Evolutionary conservation across 2,113 vertebrate species (phyloP), one percentile per base, ranked within the genome.

Genomic region (Corvus cornix): DNA sequence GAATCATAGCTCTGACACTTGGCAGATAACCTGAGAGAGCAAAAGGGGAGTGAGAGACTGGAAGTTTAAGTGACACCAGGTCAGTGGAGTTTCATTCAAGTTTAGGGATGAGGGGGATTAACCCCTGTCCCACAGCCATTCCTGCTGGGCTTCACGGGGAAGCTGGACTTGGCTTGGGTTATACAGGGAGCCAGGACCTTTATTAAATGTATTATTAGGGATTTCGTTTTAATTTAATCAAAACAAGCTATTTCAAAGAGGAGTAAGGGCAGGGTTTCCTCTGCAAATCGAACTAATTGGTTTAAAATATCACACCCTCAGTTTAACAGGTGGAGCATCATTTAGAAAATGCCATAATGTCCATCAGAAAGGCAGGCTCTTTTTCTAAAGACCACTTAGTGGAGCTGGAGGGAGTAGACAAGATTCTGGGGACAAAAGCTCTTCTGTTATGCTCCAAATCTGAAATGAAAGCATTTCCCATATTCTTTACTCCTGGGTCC

Each of bases 211-310:
- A 44, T 78, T 73, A 89, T 51, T 60, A 44, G 55, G 56, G 62
- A 77, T 70, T 86, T 89, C 48, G 33, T 37, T 60, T 39, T 80
- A 91, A 90, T 89, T 89, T 84, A 87, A 95, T 92, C 89, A 90
- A 93, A 95, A 46, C 56, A 89, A 90, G 72, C 35, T 70, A 37
- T 67, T 89, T 74, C 66, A 64, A 87, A 87, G 33, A 67, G 31
- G 27, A 88, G 24, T 30, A 58, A 86, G 83, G 44, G 39, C 72
- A 62, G 20, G 35, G 26, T 66, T 84, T 92, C 69, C 84, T 51
- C 72, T 4, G 3, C 31, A 88, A 63, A 73, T 81, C 6, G 56
- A 90, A 88, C 33, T 90, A 86, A 88, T 69, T 85, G 46, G 51
- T 80, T 90, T 79, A 84, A 93, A 79, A 90, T 63, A 77, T 89